phyloP scores from a whole-genome alignment of 2,888 invertebrate species.

The Limulus polyphemus region DNA sequence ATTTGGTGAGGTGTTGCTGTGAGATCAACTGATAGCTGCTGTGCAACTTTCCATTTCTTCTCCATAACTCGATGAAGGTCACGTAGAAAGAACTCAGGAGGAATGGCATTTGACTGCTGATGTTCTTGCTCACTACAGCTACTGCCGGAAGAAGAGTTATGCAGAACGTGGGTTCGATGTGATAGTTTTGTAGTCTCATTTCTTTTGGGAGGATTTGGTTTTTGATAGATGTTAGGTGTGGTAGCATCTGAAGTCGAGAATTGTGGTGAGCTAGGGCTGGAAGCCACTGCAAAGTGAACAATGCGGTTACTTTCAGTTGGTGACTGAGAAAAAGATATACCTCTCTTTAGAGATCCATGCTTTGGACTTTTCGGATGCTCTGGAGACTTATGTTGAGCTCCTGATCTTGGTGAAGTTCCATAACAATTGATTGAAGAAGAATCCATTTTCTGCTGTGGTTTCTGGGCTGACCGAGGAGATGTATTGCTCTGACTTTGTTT shows the following conservation, averaged over 20 bases:
- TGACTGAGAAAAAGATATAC: background rate
- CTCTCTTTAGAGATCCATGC: too few species aligned
- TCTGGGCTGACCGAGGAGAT: background rate
- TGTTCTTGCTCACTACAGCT: too few species aligned
- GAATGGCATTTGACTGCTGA: slow-evolving; percentile 3
- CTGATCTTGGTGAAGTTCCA: background rate
- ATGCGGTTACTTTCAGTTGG: background rate
- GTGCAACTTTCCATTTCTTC: slow-evolving; percentile 75
- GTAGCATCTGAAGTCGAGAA: background rate
- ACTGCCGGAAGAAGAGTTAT: too few species aligned
- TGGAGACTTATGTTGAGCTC: background rate
- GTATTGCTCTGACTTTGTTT: background rate
- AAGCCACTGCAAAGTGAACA: background rate
- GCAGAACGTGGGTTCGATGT: background rate
- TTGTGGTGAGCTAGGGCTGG: too few species aligned
- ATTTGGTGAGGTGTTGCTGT: slow-evolving; percentile 84
- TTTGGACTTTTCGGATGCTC: too few species aligned
- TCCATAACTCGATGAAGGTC: slow-evolving; percentile 84
- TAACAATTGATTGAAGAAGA: background rate
- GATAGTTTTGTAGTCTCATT: slow-evolving; percentile 60
- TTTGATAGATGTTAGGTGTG: slow-evolving; percentile 7
- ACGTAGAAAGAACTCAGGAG: slow-evolving; percentile 58
- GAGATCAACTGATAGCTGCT: slow-evolving; percentile 75
- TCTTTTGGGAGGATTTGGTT: slow-evolving; percentile 51
- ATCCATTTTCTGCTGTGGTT: too few species aligned